Conservation (phyloP, 2,797 vertebrate species). For the Petrocephalus sullivani region DNA sequence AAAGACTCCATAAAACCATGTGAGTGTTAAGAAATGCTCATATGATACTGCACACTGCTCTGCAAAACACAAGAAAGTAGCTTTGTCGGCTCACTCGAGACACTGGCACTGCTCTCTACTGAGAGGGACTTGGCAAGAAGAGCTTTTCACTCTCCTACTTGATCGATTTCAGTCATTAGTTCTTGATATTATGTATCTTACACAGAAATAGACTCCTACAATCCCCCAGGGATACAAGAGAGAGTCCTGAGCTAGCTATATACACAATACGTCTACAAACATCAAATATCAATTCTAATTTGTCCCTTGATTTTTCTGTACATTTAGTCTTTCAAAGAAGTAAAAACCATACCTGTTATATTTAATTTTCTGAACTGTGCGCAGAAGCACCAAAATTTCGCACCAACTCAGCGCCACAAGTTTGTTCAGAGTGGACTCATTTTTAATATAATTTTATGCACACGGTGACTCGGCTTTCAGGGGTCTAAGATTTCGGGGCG, state of each 20-base stretch:
- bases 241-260: neutral
- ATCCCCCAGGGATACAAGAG: neutral
- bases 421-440: neutral
- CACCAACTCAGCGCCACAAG: neutral
- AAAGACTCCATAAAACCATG: conserved; percentile 13
- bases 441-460: neutral
- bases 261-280: neutral
- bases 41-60: neutral
- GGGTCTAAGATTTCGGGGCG: neutral
- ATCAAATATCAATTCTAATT: neutral
- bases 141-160: neutral
- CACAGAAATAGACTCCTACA: neutral
- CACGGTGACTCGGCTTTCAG: neutral
- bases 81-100: neutral
- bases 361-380: neutral
- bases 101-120: neutral
- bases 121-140: neutral
- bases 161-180: neutral
- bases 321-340: neutral
- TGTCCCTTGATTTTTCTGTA: neutral
- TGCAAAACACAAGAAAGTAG: neutral
- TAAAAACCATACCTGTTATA: neutral
- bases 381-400: neutral
- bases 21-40: neutral
- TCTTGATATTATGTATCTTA: neutral